Percentiles rank a stretch among this genome's conserved stretches.
Conservation (phyloP, 2,888 invertebrate species). For the Corbicula japonica region DNA sequence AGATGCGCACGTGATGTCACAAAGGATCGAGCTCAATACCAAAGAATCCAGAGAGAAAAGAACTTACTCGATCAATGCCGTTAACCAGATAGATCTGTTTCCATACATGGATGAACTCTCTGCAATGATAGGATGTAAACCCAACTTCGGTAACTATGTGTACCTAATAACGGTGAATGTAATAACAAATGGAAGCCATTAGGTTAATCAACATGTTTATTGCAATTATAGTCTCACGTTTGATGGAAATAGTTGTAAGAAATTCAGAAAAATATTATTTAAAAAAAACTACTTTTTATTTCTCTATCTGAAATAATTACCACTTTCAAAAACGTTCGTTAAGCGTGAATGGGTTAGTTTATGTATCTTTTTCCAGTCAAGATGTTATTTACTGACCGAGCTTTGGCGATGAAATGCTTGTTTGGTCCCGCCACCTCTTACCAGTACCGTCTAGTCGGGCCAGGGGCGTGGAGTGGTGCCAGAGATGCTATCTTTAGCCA, state of each 20-base stretch:
- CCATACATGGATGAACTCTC: slow-evolving; percentile 87
- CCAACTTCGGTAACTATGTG: slow-evolving; percentile 79
- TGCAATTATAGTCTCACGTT: background rate
- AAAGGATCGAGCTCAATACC: slow-evolving; percentile 14
- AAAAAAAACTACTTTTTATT: background rate
- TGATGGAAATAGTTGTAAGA: background rate
- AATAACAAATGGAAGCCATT: background rate
- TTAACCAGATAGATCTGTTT: slow-evolving; percentile 85
- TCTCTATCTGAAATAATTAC: background rate
- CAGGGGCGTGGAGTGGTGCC: slow-evolving; percentile 87
- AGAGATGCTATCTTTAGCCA: slow-evolving; percentile 86
- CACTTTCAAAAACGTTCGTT: background rate
- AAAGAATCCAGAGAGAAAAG: slow-evolving; percentile 53
- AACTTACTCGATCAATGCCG: slow-evolving; percentile 80
- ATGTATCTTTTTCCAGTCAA: slow-evolving; percentile 64
- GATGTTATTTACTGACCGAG: slow-evolving; percentile 75
- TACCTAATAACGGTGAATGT: background rate
- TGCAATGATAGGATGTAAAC: slow-evolving; percentile 85
- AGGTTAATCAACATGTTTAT: background rate
- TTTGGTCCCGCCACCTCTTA: slow-evolving; percentile 85
- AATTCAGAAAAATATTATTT: background rate
- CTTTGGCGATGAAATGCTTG: slow-evolving; percentile 78
- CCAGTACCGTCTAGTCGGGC: slow-evolving; percentile 86
- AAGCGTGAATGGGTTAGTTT: background rate
- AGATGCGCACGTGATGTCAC: background rate